These are phyloP conservation scores for Argyresthia albistria DNA, from an alignment of 2,888 invertebrate species.

Conservation along the genomic window DNA sequence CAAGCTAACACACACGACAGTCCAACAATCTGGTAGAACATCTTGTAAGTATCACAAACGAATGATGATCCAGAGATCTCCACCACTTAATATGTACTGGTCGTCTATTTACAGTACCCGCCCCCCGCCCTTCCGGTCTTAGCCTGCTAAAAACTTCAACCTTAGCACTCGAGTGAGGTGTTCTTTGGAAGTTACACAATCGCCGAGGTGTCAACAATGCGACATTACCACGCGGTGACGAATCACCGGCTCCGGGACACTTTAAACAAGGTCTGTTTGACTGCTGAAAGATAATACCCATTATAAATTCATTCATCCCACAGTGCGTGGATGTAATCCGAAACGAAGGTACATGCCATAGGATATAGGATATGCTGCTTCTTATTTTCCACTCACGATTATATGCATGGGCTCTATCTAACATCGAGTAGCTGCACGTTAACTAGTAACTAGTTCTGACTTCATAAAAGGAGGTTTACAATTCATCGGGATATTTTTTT, in stretches of 20 bases:
- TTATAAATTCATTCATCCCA: too few species aligned
- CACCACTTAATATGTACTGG: slow-evolving; percentile 60
- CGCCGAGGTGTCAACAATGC: slow-evolving; percentile 57
- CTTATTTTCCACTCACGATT: too few species aligned
- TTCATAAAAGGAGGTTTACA: too few species aligned
- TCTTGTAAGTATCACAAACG: slow-evolving; percentile 35
- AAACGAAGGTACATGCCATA: too few species aligned
- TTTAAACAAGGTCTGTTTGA: slow-evolving; percentile 23
- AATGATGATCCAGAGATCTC: slow-evolving; percentile 58
- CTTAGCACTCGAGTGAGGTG: slow-evolving; percentile 61
- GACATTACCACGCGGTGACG: slow-evolving; percentile 40
- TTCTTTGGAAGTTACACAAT: slow-evolving; percentile 67
- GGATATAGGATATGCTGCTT: too few species aligned
- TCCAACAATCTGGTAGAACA: slow-evolving; percentile 3
- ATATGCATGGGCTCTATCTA: too few species aligned
- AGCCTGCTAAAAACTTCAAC: slow-evolving; percentile 68
- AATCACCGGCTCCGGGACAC: slow-evolving; percentile 24
- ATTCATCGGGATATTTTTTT: too few species aligned
- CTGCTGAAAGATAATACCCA: neutral
- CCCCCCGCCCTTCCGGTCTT: slow-evolving; percentile 63
- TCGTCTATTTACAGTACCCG: slow-evolving; percentile 66
- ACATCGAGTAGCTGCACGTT: too few species aligned
- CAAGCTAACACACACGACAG: slow-evolving; percentile 16
- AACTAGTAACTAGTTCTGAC: too few species aligned
- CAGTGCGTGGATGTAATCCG: too few species aligned